Percentiles rank a stretch among this genome's conserved stretches.
Conservation (phyloP, 2,113 vertebrate species). For the Cyanoliseus patagonus region DNA sequence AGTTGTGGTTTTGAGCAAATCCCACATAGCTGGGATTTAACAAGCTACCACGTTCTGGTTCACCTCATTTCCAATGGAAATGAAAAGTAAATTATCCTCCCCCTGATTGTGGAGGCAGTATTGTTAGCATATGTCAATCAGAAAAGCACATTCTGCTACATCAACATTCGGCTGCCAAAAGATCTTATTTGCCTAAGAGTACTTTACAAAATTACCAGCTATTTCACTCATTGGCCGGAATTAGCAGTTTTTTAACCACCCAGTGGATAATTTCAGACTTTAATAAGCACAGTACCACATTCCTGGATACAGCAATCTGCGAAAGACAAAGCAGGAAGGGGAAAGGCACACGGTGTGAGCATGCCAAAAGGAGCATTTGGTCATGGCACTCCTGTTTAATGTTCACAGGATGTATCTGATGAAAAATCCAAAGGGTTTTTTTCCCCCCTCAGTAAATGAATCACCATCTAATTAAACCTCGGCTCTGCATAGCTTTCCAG, state of each 20-base stretch:
- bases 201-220: slow-evolving; percentile 38
- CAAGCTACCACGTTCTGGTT: slow-evolving; percentile 19
- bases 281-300: not conserved
- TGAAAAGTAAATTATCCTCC: slow-evolving; percentile 58
- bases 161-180: slow-evolving; percentile 48
- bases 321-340: not conserved
- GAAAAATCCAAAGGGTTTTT: not conserved
- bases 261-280: not conserved
- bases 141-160: slow-evolving; percentile 45
- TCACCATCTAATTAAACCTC: slow-evolving; percentile 1
- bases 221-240: not conserved
- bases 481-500: not conserved
- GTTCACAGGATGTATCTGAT: not conserved
- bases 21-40: not conserved
- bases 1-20: not conserved
- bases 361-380: not conserved
- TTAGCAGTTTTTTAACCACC: slow-evolving; percentile 15
- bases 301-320: not conserved
- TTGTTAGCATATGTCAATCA: slow-evolving; percentile 66
- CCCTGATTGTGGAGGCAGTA: slow-evolving; percentile 42
- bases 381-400: not conserved
- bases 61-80: slow-evolving; percentile 65
- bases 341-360: not conserved
- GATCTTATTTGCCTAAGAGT: slow-evolving; percentile 29
- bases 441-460: not conserved